phyloP scores from a whole-genome alignment of 2,888 invertebrate species.

The Hypercompe scribonia region DNA sequence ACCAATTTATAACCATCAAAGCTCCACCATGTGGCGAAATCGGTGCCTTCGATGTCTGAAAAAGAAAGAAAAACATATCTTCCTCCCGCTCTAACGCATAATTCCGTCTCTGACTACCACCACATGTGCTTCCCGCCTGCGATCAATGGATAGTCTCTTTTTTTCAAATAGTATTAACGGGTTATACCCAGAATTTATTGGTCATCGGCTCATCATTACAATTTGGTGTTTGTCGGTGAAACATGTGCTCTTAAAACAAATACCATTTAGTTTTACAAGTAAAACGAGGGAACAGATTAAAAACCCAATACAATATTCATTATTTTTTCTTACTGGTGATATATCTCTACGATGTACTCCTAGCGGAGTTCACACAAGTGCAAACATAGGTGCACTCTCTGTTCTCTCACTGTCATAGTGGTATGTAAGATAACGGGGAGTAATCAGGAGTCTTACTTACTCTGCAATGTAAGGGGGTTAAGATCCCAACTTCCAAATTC shows the following conservation, averaged over 20 bases:
- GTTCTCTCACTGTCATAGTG: too few relatives aligned
- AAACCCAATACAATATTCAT: too few relatives aligned
- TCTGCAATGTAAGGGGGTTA: too few relatives aligned
- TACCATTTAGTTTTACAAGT: too few relatives aligned
- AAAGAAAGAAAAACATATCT: conserved; percentile 57
- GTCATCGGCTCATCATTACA: conserved; percentile 14
- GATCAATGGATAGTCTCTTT: conserved; percentile 72
- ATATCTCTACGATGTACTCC: too few relatives aligned
- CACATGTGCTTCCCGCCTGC: conserved; percentile 78
- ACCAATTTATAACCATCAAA: conserved; percentile 65
- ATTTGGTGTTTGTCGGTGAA: conserved; percentile 1
- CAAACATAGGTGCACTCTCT: too few relatives aligned
- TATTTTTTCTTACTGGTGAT: too few relatives aligned
- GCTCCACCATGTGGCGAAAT: conserved; percentile 73
- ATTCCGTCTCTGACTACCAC: conserved; percentile 54
- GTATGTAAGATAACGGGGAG: too few relatives aligned
- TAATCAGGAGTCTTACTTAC: too few relatives aligned
- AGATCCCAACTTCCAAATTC: too few relatives aligned
- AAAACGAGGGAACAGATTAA: too few relatives aligned
- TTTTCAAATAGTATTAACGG: conserved; percentile 60
- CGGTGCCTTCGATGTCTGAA: conserved; percentile 65
- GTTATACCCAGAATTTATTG: conserved; percentile 58
- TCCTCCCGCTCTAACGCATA: conserved; percentile 55
- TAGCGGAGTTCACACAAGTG: too few relatives aligned
- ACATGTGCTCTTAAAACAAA: neutral